These are phyloP conservation scores for Prenolepis imparis DNA, from an alignment of 2,888 invertebrate genomes.

Conservation along the genomic window DNA sequence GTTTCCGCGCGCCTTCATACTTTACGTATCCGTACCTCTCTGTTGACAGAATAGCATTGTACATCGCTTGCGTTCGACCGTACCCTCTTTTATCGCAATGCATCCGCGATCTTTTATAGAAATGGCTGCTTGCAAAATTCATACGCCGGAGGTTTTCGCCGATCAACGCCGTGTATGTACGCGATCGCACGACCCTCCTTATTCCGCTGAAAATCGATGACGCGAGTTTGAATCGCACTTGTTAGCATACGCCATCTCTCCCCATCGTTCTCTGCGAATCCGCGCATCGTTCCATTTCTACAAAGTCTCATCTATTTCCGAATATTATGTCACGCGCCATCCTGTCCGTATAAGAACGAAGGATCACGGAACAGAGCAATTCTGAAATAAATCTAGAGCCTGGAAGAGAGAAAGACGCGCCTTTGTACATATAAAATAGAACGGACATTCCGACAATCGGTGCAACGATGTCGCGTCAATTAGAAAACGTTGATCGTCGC, in stretches of 20 bases:
- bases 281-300: constrained; percentile 43
- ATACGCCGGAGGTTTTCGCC: constrained; percentile 14
- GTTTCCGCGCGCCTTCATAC: constrained; percentile 29
- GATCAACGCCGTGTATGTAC: constrained; percentile 3
- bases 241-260: constrained; percentile 44
- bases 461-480: constrained; percentile 35
- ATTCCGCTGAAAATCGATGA: constrained; percentile 48
- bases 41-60: constrained; percentile 38
- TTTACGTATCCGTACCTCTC: constrained; percentile 9
- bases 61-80: neutral
- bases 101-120: constrained; percentile 36
- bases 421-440: neutral
- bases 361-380: constrained; percentile 8
- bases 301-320: constrained; percentile 51
- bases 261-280: constrained; percentile 20
- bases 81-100: constrained; percentile 32
- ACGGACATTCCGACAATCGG: neutral
- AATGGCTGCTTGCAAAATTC: constrained; percentile 45
- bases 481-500: constrained; percentile 45
- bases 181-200: constrained; percentile 16
- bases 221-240: constrained; percentile 46
- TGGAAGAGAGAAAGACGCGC: neutral
- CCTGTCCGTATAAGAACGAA: constrained; percentile 17
- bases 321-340: constrained; percentile 30
- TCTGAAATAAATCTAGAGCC: constrained; percentile 37